phyloP scores from a whole-genome alignment of 2,888 invertebrate species.

The Parnassius glacialis region DNA sequence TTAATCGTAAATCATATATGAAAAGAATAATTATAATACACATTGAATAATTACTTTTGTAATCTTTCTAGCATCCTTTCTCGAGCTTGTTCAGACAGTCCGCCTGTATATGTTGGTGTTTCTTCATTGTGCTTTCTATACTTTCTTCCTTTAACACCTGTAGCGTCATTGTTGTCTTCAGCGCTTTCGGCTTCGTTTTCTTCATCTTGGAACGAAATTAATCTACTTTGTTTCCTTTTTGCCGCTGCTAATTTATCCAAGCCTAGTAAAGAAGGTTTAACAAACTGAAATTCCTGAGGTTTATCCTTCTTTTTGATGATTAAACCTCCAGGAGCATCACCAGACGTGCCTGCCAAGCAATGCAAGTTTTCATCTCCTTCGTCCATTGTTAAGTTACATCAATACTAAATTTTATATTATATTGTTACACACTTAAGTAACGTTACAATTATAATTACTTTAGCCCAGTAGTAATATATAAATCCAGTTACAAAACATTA shows the following conservation, averaged over 20 bases:
- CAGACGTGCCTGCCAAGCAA: conserved; percentile 85
- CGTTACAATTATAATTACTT: conserved; percentile 2
- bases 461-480: conserved; percentile 7
- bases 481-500: conserved; percentile 13
- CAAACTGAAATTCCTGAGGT: conserved; percentile 86
- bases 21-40: too few species aligned
- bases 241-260: conserved; percentile 92
- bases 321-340: conserved; percentile 85
- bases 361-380: conserved; percentile 83
- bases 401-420: not conserved
- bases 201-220: conserved; percentile 84
- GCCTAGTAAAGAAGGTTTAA: conserved; percentile 88
- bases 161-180: conserved; percentile 40
- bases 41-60: conserved; percentile 55
- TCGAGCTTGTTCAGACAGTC: conserved; percentile 89
- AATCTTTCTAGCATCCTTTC: conserved; percentile 86
- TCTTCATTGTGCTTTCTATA: conserved; percentile 91
- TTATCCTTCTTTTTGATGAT: conserved; percentile 84
- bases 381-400: conserved; percentile 45
- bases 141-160: conserved; percentile 76
- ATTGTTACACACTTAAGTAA: not conserved
- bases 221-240: conserved; percentile 84
- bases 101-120: conserved; percentile 97
- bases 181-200: conserved; percentile 51
- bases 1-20: too few species aligned